These are phyloP conservation scores for Platygyra sinensis DNA, from an alignment of 64 coral and sea anemone genomes.

Conservation along the genomic window DNA sequence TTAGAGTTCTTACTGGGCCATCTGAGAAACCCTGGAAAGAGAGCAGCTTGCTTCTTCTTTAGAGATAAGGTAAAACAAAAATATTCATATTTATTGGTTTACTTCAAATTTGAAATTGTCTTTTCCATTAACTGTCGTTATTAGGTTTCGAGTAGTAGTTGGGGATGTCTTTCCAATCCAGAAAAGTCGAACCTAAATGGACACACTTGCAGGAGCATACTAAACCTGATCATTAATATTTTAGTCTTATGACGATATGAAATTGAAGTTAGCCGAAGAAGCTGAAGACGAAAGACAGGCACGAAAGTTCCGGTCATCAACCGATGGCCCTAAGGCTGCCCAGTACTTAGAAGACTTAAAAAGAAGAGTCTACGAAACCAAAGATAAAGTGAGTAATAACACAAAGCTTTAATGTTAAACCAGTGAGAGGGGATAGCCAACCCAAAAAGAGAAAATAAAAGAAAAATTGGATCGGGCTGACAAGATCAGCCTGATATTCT, in stretches of 20 bases:
- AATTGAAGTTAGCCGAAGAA: conserved; percentile 54
- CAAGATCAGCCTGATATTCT: not conserved
- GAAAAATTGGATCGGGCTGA: not conserved
- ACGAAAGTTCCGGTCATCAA: conserved; percentile 71
- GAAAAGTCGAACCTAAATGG: not conserved
- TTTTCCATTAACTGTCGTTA: too few species aligned
- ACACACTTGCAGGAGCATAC: not conserved
- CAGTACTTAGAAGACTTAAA: conserved; percentile 73
- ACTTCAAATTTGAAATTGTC: too few species aligned
- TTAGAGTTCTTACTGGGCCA: conserved; percentile 91
- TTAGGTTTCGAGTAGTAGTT: too few species aligned
- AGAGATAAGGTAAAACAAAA: conserved; percentile 73
- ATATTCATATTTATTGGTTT: not conserved
- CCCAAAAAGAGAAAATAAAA: too few species aligned
- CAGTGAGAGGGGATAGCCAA: not conserved
- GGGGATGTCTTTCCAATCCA: too few species aligned
- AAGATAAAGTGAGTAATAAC: conserved; percentile 57
- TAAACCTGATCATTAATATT: not conserved
- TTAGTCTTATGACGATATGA: conserved; percentile 87
- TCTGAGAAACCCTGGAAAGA: conserved; percentile 73
- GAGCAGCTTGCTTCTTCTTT: conserved; percentile 92
- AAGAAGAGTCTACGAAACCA: conserved; percentile 57
- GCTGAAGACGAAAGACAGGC: conserved; percentile 66
- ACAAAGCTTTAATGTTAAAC: too few species aligned
- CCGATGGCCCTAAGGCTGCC: conserved; percentile 79